Base-by-base conservation (phyloP, 1,140 invertebrate species). In the Aphis craccivora region DNA sequence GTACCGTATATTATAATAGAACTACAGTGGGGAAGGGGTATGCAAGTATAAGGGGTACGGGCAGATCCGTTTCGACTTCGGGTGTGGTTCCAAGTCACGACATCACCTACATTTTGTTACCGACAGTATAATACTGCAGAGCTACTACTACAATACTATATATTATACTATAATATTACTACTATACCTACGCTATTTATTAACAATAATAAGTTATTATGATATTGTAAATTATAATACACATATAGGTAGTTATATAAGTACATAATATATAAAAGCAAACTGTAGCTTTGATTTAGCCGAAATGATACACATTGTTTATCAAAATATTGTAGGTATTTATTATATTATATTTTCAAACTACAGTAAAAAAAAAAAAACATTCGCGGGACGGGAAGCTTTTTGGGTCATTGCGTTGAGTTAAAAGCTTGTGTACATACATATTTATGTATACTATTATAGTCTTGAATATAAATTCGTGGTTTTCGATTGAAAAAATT, bases 81-180 rank as follows among this genome's bases (percentile, higher is more conserved):
- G 91, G 91, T 93, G 91, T 93, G 91, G 91, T 93, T 84, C 81
- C 37, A 67, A 83, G 91, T 93, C 91, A 93, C 91, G 91, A 93
- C 91, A 35, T 93, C 76, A 93, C 91, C 91, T 93, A 93, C 91
- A 93, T 93, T 84, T 93, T 40, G 53, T 93, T 76, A n/a, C 60
- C n/a, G 30, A 76, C 30, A n/a, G 60, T 35, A 76, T 76, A 76
- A 76, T 76, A 76, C 60, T n/a, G 14, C 5, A 35, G 30, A 35
- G 30, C 60, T n/a, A 76, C 60, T 76, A 76, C 30, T 76, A 76
- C 60, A 76, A 76, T 76, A 76, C 60, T 76, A 76, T n/a, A n/a
- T 60, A 51, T 51, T 60, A 76, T 76, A 76, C 30, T 76, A n/a
- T 76, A n/a, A 67, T 67, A 67, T n/a, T 67, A n/a, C 30, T 76